Conservation (phyloP, 2,888 invertebrate species). For the Lithosia quadra region DNA sequence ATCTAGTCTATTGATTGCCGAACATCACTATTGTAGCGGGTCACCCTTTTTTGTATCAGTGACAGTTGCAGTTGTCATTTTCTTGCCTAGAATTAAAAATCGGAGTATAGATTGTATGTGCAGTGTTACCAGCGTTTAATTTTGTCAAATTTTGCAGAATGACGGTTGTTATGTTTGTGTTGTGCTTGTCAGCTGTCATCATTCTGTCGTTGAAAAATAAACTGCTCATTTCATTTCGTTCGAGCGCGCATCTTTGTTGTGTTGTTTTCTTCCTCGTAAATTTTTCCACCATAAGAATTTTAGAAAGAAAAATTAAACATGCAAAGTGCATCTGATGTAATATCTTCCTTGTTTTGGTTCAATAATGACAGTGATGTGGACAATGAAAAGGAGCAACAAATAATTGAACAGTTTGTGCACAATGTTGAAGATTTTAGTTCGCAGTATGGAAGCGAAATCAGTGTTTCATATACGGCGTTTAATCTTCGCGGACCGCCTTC, state of each 20-base stretch:
- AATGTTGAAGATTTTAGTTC: conserved; percentile 94
- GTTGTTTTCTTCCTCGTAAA: conserved; percentile 18
- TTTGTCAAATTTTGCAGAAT: conserved; percentile 21
- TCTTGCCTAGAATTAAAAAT: too few species aligned
- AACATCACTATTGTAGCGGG: too few species aligned
- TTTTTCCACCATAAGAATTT: conserved; percentile 18
- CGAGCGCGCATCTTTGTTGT: conserved; percentile 29
- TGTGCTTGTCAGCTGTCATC: conserved; percentile 33
- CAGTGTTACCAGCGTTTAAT: too few species aligned
- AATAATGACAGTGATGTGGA: conserved; percentile 69
- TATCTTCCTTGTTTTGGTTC: conserved; percentile 79
- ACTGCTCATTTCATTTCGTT: conserved; percentile 37
- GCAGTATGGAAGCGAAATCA: conserved; percentile 95
- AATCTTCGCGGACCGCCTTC: conserved; percentile 95
- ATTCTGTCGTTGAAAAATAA: conserved; percentile 32
- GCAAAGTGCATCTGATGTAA: conserved; percentile 80
- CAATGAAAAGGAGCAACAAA: conserved; percentile 70
- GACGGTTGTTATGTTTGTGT: conserved; percentile 8
- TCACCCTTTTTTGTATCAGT: too few species aligned
- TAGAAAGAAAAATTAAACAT: conserved; percentile 55
- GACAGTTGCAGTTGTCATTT: too few species aligned
- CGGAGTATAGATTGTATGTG: too few species aligned
- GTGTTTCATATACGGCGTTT: conserved; percentile 95
- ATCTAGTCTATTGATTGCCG: too few species aligned
- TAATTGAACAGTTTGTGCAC: conserved; percentile 92